These are phyloP conservation scores for Heteromurus nitidus DNA, from an alignment of 2,888 invertebrate genomes.

Conservation along the genomic window DNA sequence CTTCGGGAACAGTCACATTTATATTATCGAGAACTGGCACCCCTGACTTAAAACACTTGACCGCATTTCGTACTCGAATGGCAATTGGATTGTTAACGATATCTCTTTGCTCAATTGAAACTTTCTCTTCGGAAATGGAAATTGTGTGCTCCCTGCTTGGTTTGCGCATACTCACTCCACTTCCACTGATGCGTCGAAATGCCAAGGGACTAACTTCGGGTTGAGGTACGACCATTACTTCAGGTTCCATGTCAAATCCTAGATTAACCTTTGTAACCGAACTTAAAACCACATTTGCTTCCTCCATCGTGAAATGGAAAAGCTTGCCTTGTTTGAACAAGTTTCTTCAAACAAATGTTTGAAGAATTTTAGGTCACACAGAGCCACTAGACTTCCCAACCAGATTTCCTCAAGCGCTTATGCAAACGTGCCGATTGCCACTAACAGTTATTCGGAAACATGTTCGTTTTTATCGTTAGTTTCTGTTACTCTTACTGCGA, in stretches of 20 bases:
- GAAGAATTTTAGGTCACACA: too few species aligned
- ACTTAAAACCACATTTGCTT: too few species aligned
- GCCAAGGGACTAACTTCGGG: background rate
- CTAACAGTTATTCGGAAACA: too few species aligned
- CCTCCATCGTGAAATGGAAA: too few species aligned
- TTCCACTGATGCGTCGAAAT: background rate
- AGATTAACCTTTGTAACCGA: background rate
- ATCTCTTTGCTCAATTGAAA: background rate
- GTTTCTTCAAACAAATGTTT: too few species aligned
- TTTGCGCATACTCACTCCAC: background rate
- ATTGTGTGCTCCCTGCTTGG: background rate
- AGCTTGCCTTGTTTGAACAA: too few species aligned
- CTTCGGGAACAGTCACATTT: conserved; percentile 37
- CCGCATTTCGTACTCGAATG: conserved; percentile 20
- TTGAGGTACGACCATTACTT: background rate
- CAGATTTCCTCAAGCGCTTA: too few species aligned
- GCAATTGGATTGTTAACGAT: background rate
- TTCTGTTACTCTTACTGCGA: too few species aligned
- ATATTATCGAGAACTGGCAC: conserved; percentile 23
- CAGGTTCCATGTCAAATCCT: conserved; percentile 8
- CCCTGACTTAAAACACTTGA: conserved; percentile 1
- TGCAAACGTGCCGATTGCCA: too few species aligned
- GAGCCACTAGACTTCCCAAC: too few species aligned
- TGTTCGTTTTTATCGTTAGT: too few species aligned
- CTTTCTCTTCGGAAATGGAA: background rate